Conservation (phyloP, 1,140 invertebrate species). For the Bombyx mandarina region DNA sequence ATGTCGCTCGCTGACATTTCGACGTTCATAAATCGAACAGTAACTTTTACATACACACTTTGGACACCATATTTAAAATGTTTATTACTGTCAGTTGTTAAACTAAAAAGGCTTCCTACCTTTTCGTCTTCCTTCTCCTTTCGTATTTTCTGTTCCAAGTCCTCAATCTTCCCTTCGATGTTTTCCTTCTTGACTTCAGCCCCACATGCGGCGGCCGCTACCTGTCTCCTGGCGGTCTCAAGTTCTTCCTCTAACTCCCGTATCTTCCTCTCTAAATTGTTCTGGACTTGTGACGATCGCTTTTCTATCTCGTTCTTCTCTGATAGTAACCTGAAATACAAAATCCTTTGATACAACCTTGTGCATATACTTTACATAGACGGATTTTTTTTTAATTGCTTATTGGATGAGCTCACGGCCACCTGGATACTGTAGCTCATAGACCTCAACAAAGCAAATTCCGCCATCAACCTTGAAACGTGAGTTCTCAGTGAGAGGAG, state of each 20-base stretch:
- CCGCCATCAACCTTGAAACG: no score
- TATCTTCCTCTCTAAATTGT: slow-evolving; percentile 32
- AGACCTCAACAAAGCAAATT: no score
- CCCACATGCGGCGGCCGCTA: slow-evolving; percentile 25
- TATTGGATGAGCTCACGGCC: no score
- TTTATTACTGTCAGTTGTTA: not conserved
- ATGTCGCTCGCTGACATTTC: no score
- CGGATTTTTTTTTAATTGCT: no score
- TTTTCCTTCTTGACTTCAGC: slow-evolving; percentile 38
- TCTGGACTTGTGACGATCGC: slow-evolving; percentile 26
- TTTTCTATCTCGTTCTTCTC: slow-evolving; percentile 44
- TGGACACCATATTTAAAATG: no score
- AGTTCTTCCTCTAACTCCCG: slow-evolving; percentile 43
- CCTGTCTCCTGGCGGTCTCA: slow-evolving; percentile 32
- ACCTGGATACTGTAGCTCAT: no score
- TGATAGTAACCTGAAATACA: slow-evolving; percentile 30
- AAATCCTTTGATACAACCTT: no score
- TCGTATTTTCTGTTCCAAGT: slow-evolving; percentile 36
- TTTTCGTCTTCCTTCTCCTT: slow-evolving; percentile 33
- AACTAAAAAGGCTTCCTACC: slow-evolving; percentile 18
- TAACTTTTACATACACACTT: no score
- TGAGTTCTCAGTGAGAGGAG: no score
- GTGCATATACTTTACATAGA: no score
- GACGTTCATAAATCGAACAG: no score
- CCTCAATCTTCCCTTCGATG: slow-evolving; percentile 39